Base-by-base conservation (phyloP, 2,888 invertebrate species). In the Mesochorus sp. region DNA sequence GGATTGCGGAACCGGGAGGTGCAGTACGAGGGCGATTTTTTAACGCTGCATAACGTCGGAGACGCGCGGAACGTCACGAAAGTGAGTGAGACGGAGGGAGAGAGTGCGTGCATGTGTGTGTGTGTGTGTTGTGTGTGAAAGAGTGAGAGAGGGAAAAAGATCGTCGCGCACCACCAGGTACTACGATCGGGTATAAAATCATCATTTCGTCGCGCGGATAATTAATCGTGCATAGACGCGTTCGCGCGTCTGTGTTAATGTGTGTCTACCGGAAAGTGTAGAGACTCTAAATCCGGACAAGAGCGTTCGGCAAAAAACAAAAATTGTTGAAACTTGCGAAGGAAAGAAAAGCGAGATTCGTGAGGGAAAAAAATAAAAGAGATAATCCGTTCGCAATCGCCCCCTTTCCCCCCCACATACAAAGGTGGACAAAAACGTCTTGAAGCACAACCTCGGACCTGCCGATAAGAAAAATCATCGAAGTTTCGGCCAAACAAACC, bases 1-100 rank as follows among this genome's bases (percentile, higher is more conserved):
- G 39, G 47, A 24, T 67, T 49, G 55, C 62, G 64, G n/a, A n/a
- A n/a, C 57, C 68, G 80, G 77, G 68, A 78, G 67, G 83, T 74
- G 75, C 10, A 37, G 76, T 62, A 14, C 28, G 42, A 10, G 73
- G 21, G 31, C 37, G 66, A 61, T 61, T 76, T 76, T n/a, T n/a
- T n/a, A n/a, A n/a, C n/a, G 24, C 21, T 42, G 34, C 19, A 14
- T 24, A 53, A 66, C 73, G 74, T 62, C 57, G 59, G 21, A 67
- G 42, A 39, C 71, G 64, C n/a, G n/a, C 68, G 62, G 55, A 66
- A 68, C 66, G 71, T 64, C 71, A 59, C 75, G 79, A 14, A 44
- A 64, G 55, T 61, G 71, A 62, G 67, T 14, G 53, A 28, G 72
- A 49, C 6, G 57, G n/a, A 28, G 61, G 34, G 64, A 21, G 31